Base-by-base conservation (phyloP, 2,888 invertebrate species). In the Noctua pronuba region DNA sequence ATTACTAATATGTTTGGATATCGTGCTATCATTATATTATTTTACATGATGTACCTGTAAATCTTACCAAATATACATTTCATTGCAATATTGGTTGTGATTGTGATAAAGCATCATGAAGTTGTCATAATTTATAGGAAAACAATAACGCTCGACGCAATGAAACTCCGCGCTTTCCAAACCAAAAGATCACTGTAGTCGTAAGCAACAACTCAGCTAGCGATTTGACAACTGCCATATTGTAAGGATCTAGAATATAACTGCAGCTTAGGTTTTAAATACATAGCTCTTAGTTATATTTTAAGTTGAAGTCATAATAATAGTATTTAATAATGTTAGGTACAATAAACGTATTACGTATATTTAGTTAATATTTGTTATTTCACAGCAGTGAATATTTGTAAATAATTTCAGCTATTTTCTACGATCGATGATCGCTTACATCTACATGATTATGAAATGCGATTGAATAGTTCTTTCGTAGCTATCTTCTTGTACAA, bases 161-260 rank as follows among this genome's bases (percentile, higher is more conserved):
- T 91, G 90, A 93, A 92, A 91, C 88, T 91, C 92, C 91, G 93
- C 92, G 93, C 92, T 94, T 91, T 90, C 82, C 88, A 91, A 92
- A 93, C 93, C 93, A 94, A 94, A 93, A 91, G 88, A 92, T 93
- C 92, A 92, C 90, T 90, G 86, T 90, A 84, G 85, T 89, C 85
- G 89, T 90, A 93, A 91, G 89, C 87, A 92, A 93, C 95, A 96
- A 96, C 95, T 94, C 95, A 95, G 96, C 96, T 96, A 96, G 95
- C 96, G 93, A 95, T 94, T 94, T 94, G 95, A 96, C 94, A 95
- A 96, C 96, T 96, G 96, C 96, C 96, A 96, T 96, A 96, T 94
- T 94, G 94, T 96, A 96, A 96, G 95, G 90, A 95, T 92, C 91
- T 95, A 95, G 94, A 82, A 89, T 92, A 88, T 94, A 93, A 93